phyloP scores from a whole-genome alignment of 2,888 invertebrate species.

The Salticus scenicus region DNA sequence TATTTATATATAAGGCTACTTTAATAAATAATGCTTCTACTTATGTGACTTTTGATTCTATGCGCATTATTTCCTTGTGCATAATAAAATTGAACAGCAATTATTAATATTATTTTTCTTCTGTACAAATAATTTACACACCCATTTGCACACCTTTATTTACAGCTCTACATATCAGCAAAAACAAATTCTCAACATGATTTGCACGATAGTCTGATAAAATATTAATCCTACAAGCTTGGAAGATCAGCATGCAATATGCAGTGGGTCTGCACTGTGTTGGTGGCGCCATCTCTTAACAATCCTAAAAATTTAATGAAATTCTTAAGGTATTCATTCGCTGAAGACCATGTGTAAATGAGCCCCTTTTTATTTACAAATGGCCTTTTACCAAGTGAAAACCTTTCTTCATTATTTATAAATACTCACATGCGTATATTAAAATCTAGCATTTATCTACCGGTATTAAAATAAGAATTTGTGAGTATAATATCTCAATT shows the following conservation, averaged over 20 bases:
- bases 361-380: conserved; percentile 65
- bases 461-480: conserved; percentile 16
- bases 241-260: conserved; percentile 55
- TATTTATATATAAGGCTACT: neutral
- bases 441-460: conserved; percentile 8
- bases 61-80: neutral
- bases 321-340: conserved; percentile 15
- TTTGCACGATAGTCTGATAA: neutral
- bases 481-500: neutral
- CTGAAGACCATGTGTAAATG: conserved; percentile 58
- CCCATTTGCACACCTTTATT: neutral
- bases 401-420: conserved; percentile 17
- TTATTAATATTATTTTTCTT: neutral
- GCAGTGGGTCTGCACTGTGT: conserved; percentile 41
- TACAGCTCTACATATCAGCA: neutral
- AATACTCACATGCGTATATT: neutral
- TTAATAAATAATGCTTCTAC: neutral
- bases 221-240: conserved; percentile 31
- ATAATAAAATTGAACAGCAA: neutral
- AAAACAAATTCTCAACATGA: neutral
- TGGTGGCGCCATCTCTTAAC: conserved; percentile 63
- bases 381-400: conserved; percentile 52
- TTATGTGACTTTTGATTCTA: neutral
- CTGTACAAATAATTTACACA: neutral
- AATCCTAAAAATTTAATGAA: conserved; percentile 10